These are phyloP conservation scores for Scalopus aquaticus DNA, from an alignment of 2,113 vertebrate species.

Conservation along the genomic window DNA sequence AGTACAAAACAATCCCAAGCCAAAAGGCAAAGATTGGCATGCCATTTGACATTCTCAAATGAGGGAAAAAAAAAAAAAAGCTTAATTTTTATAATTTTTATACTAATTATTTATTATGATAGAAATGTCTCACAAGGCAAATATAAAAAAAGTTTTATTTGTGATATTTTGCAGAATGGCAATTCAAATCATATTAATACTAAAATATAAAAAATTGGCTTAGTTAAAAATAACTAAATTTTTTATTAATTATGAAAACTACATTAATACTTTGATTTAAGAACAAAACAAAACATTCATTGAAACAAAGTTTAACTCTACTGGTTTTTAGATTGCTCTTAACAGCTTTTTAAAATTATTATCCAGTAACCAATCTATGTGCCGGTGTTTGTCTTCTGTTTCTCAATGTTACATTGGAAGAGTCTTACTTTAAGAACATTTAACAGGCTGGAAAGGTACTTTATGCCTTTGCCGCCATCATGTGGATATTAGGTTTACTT, in stretches of 20 bases:
- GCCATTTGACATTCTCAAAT: not conserved
- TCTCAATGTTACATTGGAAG: not conserved
- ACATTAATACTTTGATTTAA: not conserved
- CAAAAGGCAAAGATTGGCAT: not conserved
- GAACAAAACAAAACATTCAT: not conserved
- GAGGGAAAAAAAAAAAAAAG: not conserved
- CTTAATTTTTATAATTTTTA: not conserved
- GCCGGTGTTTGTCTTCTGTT: not conserved
- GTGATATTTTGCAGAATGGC: too few relatives aligned
- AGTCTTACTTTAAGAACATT: not conserved
- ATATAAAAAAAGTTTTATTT: too few relatives aligned
- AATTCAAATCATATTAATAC: too few relatives aligned
- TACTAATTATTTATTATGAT: too few relatives aligned
- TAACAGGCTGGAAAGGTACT: not conserved
- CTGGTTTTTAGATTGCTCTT: not conserved
- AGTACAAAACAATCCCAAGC: not conserved
- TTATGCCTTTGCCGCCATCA: constrained; percentile 76
- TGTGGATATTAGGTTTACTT: constrained; percentile 63
- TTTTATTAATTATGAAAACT: not conserved
- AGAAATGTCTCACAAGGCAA: too few relatives aligned
- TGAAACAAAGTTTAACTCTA: not conserved
- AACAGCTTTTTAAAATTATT: not conserved
- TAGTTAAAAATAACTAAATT: not conserved
- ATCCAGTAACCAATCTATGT: fast-evolving
- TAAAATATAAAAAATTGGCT: not conserved